A percentile compares a stretch with the other conserved stretches of the same genome.
phyloP scores from a whole-genome alignment of 2,797 vertebrate species.

The Muscicapa comitata region DNA sequence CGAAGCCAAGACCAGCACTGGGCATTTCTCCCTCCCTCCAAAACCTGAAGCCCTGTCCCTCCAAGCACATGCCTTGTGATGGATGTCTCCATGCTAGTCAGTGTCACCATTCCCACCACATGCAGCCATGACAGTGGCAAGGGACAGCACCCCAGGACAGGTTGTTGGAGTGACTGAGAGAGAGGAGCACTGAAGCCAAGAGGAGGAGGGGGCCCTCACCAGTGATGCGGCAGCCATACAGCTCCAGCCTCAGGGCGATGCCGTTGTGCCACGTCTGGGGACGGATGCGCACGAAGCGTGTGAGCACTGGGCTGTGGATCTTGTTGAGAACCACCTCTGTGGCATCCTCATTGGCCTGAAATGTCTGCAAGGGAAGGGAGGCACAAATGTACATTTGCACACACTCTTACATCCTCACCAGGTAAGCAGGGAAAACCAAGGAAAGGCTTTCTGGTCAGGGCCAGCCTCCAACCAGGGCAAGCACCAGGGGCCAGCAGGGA shows the following conservation, averaged over 20 bases:
- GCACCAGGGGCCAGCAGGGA: neutral
- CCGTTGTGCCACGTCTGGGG: constrained; percentile 93
- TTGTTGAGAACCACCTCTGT: constrained; percentile 93
- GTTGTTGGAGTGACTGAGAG: neutral
- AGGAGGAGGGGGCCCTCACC: constrained; percentile 70
- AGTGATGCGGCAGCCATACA: constrained; percentile 96
- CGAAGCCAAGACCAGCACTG: neutral
- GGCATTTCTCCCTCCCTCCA: neutral
- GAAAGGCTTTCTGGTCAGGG: neutral
- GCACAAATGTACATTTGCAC: neutral
- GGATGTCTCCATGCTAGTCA: neutral
- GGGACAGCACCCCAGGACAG: neutral
- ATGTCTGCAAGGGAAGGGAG: constrained; percentile 77
- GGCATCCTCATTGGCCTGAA: constrained; percentile 89
- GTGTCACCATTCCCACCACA: neutral
- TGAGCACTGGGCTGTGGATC: constrained; percentile 88
- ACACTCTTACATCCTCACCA: neutral
- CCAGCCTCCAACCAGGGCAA: neutral
- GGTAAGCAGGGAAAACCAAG: neutral
- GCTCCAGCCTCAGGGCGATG: constrained; percentile 91
- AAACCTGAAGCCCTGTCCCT: neutral
- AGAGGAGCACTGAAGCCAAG: neutral
- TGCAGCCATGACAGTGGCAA: neutral
- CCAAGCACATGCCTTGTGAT: rapidly evolving
- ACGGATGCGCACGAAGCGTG: constrained; percentile 90